These are phyloP conservation scores for Haemorhous mexicanus DNA, from an alignment of 2,113 vertebrate genomes.

Conservation along the genomic window DNA sequence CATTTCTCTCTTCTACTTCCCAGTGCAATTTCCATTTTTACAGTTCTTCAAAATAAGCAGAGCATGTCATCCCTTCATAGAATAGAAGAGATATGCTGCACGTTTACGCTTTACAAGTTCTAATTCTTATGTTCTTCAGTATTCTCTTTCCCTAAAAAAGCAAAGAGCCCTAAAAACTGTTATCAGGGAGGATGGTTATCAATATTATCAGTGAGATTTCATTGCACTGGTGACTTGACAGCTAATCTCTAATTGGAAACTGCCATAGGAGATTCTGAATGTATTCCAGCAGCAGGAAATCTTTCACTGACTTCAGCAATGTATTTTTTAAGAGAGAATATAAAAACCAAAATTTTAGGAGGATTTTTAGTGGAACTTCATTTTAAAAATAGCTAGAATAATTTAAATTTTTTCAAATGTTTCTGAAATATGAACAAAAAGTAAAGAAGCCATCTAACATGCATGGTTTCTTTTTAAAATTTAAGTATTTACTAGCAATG, in stretches of 20 bases:
- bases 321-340: background rate
- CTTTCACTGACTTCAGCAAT: background rate
- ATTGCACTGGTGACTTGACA: background rate
- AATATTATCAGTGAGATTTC: background rate
- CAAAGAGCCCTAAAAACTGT: background rate
- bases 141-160: background rate
- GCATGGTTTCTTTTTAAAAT: background rate
- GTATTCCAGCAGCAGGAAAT: background rate
- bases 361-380: background rate
- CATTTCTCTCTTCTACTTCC: background rate
- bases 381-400: background rate
- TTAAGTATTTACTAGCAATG: background rate
- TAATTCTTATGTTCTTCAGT: background rate
- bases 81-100: background rate
- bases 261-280: background rate
- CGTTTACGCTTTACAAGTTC: background rate
- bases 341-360: background rate
- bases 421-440: background rate
- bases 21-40: background rate
- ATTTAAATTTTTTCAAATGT: background rate
- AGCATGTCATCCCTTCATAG: background rate
- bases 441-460: background rate
- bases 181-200: background rate
- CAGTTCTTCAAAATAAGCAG: background rate
- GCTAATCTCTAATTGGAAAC: background rate